Evolutionary conservation across 1,140 invertebrate species (phyloP), one percentile per base, ranked within the genome.

Genomic region (Drosophila baimaii): DNA sequence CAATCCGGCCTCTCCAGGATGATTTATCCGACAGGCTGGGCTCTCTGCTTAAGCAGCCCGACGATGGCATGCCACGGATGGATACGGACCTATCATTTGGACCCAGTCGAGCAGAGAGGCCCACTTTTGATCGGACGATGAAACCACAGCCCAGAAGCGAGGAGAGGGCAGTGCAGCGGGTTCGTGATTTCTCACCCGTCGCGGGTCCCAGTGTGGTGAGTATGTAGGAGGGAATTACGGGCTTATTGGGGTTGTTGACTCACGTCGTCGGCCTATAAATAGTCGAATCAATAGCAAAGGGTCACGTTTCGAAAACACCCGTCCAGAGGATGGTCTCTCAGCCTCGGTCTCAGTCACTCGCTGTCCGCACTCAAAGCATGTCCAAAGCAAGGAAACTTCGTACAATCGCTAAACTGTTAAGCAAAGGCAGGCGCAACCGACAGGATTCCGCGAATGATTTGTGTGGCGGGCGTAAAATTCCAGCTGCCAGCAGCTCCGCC

Each of bases 61-160:
- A 5, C 5, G 69, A 74, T 10, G 54, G 47, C 10, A 1, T 23
- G 25, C 5, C 19, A 15, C 47, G 33, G 0, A 15, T 52, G 31
- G 55, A 59, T 25, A 12, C 13, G 15, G 41, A 29, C 23, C 12
- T 25, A 15, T 6, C 43, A 13, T 25, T 29, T 13, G 43, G 35
- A 23, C 12, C 12, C 15, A 49, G 10, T 19, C 43, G 10, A 25
- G 27, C 27, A 19, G 73, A 77, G n/a, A 54, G 13, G 27, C 94
- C 94, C n/a, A 84, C 91, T 27, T 93, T 95, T 81, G 95, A 95
- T 91, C 93, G 95, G 69, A 93, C 93, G 33, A 94, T 93, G 7
- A 95, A 95, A 77, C 95, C 95, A 7, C 81, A 39, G 44, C 35
- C 33, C 33, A 63, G 37, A 21, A 35, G 47, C 3, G 65, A 61